Evolutionary conservation across 2,797 vertebrate genomes (phyloP).

Genomic region (Babyrousa celebensis): DNA sequence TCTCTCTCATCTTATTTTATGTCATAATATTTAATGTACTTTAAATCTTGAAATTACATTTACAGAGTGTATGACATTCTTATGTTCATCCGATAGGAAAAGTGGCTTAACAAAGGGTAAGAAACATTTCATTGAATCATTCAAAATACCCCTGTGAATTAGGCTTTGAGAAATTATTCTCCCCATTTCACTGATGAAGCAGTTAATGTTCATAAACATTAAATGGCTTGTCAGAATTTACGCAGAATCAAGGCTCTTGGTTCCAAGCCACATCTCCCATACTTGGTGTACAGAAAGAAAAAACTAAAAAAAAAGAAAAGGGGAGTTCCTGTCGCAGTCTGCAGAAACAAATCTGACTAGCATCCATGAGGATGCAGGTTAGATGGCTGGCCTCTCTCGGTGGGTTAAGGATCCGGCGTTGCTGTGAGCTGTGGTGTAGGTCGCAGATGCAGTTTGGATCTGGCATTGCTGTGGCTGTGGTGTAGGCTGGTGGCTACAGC

Average conservation of each 20-base stretch:
- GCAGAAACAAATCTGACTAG: too few relatives aligned
- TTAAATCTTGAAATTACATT: slow-evolving; percentile 22
- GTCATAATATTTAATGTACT: not conserved
- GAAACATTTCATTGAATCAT: not conserved
- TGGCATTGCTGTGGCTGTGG: too few relatives aligned
- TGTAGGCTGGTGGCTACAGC: too few relatives aligned
- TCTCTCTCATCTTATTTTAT: not conserved
- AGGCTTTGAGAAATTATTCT: slow-evolving; percentile 15
- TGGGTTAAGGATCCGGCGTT: too few relatives aligned
- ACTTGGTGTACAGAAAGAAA: not conserved
- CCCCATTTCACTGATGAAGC: not conserved
- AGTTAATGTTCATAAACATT: not conserved
- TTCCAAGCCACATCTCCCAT: not conserved
- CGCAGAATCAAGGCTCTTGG: not conserved
- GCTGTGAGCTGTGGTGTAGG: too few relatives aligned
- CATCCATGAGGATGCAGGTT: too few relatives aligned
- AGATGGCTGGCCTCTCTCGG: too few relatives aligned
- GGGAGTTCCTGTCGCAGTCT: too few relatives aligned
- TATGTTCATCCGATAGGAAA: not conserved
- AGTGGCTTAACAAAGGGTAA: not conserved
- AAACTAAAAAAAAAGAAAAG: not conserved
- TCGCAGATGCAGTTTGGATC: too few relatives aligned
- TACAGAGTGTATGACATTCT: not conserved
- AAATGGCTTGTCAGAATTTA: not conserved
- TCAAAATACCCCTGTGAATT: not conserved